A percentile compares a stretch with the other conserved stretches of the same genome.
These are phyloP conservation scores for Xyrauchen texanus DNA, from an alignment of 2,113 vertebrate species.

Conservation along the genomic window DNA sequence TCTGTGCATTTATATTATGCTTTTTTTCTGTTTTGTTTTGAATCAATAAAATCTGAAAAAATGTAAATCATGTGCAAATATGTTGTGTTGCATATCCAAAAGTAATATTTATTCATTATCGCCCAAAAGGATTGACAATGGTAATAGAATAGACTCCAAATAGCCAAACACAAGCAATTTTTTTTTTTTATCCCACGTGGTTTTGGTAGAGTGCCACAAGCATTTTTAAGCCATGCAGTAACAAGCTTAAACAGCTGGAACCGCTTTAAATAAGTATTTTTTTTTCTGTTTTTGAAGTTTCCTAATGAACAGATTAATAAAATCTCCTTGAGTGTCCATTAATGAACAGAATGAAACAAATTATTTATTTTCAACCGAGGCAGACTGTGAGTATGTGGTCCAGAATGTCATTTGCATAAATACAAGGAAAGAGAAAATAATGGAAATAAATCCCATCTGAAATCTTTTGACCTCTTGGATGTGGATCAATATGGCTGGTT, in stretches of 20 bases:
- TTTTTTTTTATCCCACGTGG: conserved; percentile 58
- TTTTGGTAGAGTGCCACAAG: conserved; percentile 74
- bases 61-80: conserved; percentile 71
- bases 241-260: conserved; percentile 78
- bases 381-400: conserved; percentile 40
- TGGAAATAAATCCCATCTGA: conserved; percentile 25
- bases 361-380: conserved; percentile 56
- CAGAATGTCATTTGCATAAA: conserved; percentile 64
- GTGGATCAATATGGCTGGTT: conserved; percentile 65
- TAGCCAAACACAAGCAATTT: conserved; percentile 59
- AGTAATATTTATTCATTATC: conserved; percentile 75
- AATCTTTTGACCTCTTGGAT: conserved; percentile 62
- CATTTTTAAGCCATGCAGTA: conserved; percentile 70
- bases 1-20: too few relatives aligned
- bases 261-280: conserved; percentile 79
- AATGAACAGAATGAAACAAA: conserved; percentile 54
- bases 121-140: conserved; percentile 67
- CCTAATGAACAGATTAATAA: conserved; percentile 79
- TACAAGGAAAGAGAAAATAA: conserved; percentile 4
- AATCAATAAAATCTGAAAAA: too few relatives aligned
- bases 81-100: conserved; percentile 64
- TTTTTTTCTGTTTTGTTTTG: too few relatives aligned
- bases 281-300: conserved; percentile 73
- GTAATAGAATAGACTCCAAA: conserved; percentile 44
- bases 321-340: conserved; percentile 76